Percentiles rank a stretch among this genome's conserved stretches.
phyloP scores from a whole-genome alignment of 2,113 vertebrate genomes.

The Pachypanchax playfairii region DNA sequence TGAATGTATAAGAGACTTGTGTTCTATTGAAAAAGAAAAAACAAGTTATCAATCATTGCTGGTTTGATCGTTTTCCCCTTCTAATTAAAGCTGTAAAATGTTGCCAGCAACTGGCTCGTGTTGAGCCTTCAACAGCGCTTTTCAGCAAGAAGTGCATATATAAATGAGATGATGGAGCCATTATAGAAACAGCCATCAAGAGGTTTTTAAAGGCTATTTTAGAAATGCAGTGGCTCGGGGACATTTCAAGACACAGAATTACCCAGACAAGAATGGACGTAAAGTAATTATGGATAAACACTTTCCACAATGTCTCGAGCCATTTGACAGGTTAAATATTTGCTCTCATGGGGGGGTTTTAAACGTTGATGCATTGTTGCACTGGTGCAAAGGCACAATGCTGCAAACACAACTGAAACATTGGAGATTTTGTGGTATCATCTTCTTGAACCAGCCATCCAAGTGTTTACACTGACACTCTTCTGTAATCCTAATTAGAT shows the following conservation, averaged over 20 bases:
- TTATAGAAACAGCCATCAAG: constrained; percentile 58
- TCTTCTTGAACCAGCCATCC: constrained; percentile 11
- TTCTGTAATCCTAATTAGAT: constrained; percentile 12
- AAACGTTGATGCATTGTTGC: constrained; percentile 35
- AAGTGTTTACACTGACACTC: constrained; percentile 23
- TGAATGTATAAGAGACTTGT: constrained; percentile 5
- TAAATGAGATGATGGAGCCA: constrained; percentile 58
- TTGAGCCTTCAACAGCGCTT: constrained; percentile 46
- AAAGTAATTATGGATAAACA: constrained; percentile 58
- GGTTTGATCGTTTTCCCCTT: not conserved
- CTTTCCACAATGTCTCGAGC: constrained; percentile 33
- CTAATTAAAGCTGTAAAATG: constrained; percentile 16
- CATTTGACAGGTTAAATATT: constrained; percentile 56
- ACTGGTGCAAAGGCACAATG: not conserved
- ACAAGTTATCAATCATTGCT: constrained; percentile 6
- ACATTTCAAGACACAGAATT: constrained; percentile 53
- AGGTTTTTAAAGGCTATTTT: constrained; percentile 48
- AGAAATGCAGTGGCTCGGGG: constrained; percentile 47
- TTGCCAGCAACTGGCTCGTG: constrained; percentile 32
- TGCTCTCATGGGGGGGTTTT: constrained; percentile 23
- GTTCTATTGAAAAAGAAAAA: constrained; percentile 8
- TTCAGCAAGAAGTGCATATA: constrained; percentile 33
- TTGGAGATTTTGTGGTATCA: too few species aligned
- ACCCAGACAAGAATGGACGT: constrained; percentile 44
- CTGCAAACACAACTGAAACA: too few species aligned